phyloP scores from a whole-genome alignment of 2,113 vertebrate species.

The Nerophis lumbriciformis region DNA sequence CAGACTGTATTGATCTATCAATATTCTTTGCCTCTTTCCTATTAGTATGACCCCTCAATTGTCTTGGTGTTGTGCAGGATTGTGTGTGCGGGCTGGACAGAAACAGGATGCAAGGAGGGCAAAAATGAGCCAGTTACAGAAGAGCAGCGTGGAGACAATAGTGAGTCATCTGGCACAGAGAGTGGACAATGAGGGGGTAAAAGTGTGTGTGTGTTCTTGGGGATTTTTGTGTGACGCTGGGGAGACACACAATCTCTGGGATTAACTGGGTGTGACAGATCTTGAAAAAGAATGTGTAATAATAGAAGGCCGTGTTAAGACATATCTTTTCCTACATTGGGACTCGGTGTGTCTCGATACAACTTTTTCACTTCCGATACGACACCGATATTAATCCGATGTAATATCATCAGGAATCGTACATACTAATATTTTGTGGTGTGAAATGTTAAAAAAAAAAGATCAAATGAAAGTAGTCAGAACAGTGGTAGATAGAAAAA shows the following conservation, averaged over 20 bases:
- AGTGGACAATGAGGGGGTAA: constrained; percentile 1
- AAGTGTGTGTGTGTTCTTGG: constrained; percentile 5
- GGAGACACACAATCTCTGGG: neutral
- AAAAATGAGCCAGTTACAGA: constrained; percentile 18
- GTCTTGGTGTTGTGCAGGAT: constrained; percentile 7
- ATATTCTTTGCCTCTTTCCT: neutral
- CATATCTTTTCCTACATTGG: neutral
- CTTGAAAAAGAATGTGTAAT: constrained; percentile 17
- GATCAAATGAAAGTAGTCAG: too few species aligned
- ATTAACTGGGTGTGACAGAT: constrained; percentile 13
- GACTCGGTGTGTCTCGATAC: neutral
- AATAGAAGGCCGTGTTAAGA: constrained; percentile 4
- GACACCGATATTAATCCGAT: too few species aligned
- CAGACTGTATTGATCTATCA: too few species aligned
- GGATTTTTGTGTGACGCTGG: constrained; percentile 2
- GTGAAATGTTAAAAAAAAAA: too few species aligned
- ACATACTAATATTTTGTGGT: too few species aligned
- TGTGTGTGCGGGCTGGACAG: neutral
- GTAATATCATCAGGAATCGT: too few species aligned
- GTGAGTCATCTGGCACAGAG: constrained; percentile 14
- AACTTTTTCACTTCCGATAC: too few species aligned
- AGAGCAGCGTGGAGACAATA: constrained; percentile 6
- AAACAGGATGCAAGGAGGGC: neutral
- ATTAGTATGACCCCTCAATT: constrained; percentile 12
- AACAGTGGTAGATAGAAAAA: too few species aligned